Base-by-base conservation (phyloP, 2,888 invertebrate species). In the Prenolepis imparis region DNA sequence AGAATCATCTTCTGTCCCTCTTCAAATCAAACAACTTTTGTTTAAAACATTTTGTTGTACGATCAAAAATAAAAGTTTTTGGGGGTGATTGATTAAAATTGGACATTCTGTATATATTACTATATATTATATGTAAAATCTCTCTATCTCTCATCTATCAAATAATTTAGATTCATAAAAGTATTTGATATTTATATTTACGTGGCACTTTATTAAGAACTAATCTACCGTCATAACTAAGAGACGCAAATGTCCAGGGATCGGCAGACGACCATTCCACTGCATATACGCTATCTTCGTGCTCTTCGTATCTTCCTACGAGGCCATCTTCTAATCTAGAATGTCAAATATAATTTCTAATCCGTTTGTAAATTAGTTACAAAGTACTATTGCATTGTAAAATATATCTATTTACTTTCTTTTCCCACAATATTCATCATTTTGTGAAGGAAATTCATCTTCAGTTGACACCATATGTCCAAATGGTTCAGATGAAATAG, bases 241-340 rank as follows among this genome's bases (percentile, higher is more conserved):
- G 96, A 0, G 99, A 99, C n/a, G 99, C 99, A 96, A 99, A 99
- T 83, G 98, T 97, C 99, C 99, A 99, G 18, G 99, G 99, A 95
- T 99, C 99, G 36, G 98, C 98, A 32, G 98, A 97, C 86, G 99
- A 99, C 99, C 99, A 99, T 95, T 99, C 99, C 0, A 98, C 98
- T 92, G 98, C 98, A 95, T 99, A 99, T 21, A 99, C 99, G 8
- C 98, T 98, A 95, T 99, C 99, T 94, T 99, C 99, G 93, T 99
- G 99, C 91, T 99, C 98, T 94, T 99, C 99, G 93, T 98, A 99
- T 84, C 97, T 98, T 77, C 98, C 97, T 5, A 99, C 96, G 0
- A 99, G 97, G 1, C 98, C 98, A 95, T 99, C 99, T 88, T 97
- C 96, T 39, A 97, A 94, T 80, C 97, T 97, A 92, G 70, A 91